Evolutionary conservation across 2,113 vertebrate species (phyloP), one percentile per base, ranked within the genome.

Genomic region (Romanogobio albipinnatus): DNA sequence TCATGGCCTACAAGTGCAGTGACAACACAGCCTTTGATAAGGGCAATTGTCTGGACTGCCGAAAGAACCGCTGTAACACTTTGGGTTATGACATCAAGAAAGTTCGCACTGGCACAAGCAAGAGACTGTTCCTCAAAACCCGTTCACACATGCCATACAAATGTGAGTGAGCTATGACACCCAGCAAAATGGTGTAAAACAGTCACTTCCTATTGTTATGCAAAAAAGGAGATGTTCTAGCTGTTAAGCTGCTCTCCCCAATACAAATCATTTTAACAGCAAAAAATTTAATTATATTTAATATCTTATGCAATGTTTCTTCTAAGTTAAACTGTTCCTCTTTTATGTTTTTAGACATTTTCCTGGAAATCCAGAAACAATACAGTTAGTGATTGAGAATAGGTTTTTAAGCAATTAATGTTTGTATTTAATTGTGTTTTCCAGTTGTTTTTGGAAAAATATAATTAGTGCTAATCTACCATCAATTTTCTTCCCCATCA

Each of bases 1-100:
- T 93, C 90, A 94, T 45, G 15, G 97, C 95, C 49, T 99, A 97
- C 93, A 92, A 91, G 92, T 99, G 98, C 93, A 95, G 88, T 0
- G 92, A 96, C 91, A 93, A 96, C 91, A 92, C 86, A 19, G 94
- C 95, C 8, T 99, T 99, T 87, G 91, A 96, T 88, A 96, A 93
- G 88, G 98, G 98, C 0, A 58, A 94, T 87, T 99, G 98, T 87
- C 94, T 99, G 85, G 95, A 92, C 94, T 99, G 98, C 75, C 92
- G 86, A 14, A 96, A 93, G 89, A 95, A 95, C 82, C 95, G 95
- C 11, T 99, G 98, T 92, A 98, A 97, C 94, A 95, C 93, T 0
- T 90, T 99, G 82, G 98, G 98, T 89, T 99, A 97, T 90, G 85
- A 95, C 75, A 93, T 96, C 90, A 95, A 91, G 87, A 92, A 92